Evolutionary conservation across 1,140 invertebrate genomes (phyloP).

Genomic region (Charaxes varanes): DNA sequence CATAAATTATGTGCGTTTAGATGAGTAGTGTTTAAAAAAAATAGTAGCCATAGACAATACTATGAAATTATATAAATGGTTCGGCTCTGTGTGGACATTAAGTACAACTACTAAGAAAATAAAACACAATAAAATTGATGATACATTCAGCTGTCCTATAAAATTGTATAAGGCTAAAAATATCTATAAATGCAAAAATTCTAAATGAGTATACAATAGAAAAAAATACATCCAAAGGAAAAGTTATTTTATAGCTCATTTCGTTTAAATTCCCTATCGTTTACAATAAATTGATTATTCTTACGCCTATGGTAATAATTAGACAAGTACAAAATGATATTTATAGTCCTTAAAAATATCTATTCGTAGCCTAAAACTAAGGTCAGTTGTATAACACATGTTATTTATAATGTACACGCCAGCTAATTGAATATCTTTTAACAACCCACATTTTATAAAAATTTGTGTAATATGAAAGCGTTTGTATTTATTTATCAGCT

Average conservation of each 20-base stretch:
- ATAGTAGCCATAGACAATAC: constrained; percentile 38
- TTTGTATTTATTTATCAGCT: constrained; percentile 4
- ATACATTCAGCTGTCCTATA: constrained; percentile 42
- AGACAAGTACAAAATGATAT: constrained; percentile 74
- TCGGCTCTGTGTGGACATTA: constrained; percentile 53
- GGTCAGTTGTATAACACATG: constrained; percentile 64
- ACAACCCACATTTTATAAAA: constrained; percentile 18
- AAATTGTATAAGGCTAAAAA: constrained; percentile 67
- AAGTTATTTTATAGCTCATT: constrained; percentile 61
- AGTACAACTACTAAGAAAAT: constrained; percentile 54
- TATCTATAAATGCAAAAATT: constrained; percentile 71
- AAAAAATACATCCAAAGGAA: constrained; percentile 70
- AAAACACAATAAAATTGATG: constrained; percentile 29
- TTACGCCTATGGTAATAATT: constrained; percentile 69
- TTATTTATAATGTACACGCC: constrained; percentile 48
- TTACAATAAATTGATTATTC: constrained; percentile 66
- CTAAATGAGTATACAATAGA: constrained; percentile 66
- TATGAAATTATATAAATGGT: constrained; percentile 49
- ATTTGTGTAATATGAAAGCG: constrained; percentile 20
- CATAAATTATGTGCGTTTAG: constrained; percentile 66
- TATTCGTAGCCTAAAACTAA: constrained; percentile 67
- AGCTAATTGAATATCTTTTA: constrained; percentile 21
- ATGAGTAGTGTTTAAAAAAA: constrained; percentile 47
- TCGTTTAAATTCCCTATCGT: constrained; percentile 59
- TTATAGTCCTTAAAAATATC: constrained; percentile 65